phyloP scores from a whole-genome alignment of 2,888 invertebrate genomes.

The Auanema freiburgensis region DNA sequence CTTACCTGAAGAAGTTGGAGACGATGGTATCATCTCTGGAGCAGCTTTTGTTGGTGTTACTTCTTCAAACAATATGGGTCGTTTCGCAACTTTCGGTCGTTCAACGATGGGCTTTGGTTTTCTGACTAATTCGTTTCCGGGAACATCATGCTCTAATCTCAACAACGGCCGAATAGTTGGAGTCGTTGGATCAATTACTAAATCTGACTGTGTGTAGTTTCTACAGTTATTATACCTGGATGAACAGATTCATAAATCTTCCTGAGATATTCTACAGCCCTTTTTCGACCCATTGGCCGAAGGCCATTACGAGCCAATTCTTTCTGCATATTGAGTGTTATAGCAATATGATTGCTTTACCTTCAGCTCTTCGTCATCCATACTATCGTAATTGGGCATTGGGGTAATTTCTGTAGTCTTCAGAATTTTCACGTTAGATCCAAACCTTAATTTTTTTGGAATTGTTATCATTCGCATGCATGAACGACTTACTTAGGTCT shows the following conservation, averaged over 20 bases:
- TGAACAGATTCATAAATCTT: conserved; percentile 54
- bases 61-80: too few relatives aligned
- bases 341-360: conserved; percentile 20
- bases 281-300: conserved; percentile 52
- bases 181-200: conserved; percentile 28
- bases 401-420: conserved; percentile 53
- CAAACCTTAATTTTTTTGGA: conserved; percentile 27
- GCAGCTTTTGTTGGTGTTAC: neutral
- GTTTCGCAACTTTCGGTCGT: neutral
- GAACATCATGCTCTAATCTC: neutral
- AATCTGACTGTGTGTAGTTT: neutral
- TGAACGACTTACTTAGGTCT: too few relatives aligned
- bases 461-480: conserved; percentile 3
- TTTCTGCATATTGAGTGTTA: conserved; percentile 8
- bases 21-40: neutral
- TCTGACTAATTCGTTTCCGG: neutral
- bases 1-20: neutral
- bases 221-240: conserved; percentile 32
- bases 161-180: conserved; percentile 35
- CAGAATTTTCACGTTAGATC: conserved; percentile 45
- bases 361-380: conserved; percentile 47
- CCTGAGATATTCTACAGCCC: conserved; percentile 46
- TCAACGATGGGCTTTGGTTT: conserved; percentile 3
- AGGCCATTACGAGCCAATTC: conserved; percentile 47
- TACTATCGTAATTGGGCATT: conserved; percentile 46